Base-by-base conservation (phyloP, 2,888 invertebrate genomes). In the Andrena flavipes region DNA sequence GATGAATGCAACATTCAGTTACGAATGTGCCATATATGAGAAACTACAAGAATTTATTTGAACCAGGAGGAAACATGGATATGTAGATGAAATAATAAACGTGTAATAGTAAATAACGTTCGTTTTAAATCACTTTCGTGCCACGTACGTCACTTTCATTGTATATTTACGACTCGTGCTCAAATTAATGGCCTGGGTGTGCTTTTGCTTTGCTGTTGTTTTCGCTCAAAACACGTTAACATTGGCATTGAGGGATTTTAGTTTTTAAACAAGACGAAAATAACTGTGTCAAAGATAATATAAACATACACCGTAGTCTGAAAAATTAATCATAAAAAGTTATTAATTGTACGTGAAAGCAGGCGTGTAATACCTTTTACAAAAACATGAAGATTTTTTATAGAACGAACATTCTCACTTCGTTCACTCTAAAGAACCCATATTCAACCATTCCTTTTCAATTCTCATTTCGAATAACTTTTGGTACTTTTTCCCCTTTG, bases 1-100 rank as follows among this genome's bases (percentile, higher is more conserved):
- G 10, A 23, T 51, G 8, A 56, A 56, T 23, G 23, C 2, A 56
- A 10, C 23, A 26, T 20, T 20, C 56, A 56, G 10, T 56, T 23
- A 56, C 23, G 20, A 10, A 56, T n/a, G 10, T 56, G 20, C 20
- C 10, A 23, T 23, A 56, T 10, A 26, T 23, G 56, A 56, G 23
- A 56, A 23, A 23, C 23, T 56, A 56, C 23, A 51, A 10, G 23
- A 56, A 56, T 56, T 1, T 20, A 56, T 56, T 7, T 23, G 10
- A 56, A 56, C 2, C 54, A 0, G 23, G 4, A 23, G 23, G 10
- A 56, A 20, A 26, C 10, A 56, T 10, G 20, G 23, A 23, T 56
- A 26, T 56, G 10, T 56, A 23, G 20, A 56, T 56, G 23, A 23
- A 56, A 56, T 59, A 42, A 59, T 70, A 59, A 59, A 69, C 35